Conservation (phyloP, 1,140 invertebrate genomes). For the Drosophila baimaii region DNA sequence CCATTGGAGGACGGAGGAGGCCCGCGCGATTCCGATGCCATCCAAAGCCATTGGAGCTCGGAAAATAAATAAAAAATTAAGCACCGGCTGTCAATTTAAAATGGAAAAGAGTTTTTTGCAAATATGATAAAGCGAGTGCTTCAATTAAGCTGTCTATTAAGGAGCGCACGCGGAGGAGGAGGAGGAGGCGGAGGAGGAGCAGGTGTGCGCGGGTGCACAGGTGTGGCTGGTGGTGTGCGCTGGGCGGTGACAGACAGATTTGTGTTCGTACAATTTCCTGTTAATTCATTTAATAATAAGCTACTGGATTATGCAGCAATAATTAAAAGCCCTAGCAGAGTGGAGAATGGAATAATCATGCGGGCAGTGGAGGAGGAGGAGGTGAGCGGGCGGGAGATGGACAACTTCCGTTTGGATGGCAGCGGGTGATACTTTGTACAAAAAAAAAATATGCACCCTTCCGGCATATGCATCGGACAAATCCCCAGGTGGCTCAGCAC, state of each 20-base stretch:
- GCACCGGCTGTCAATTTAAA: conserved; percentile 54
- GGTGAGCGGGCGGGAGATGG: not conserved
- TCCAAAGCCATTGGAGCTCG: conserved; percentile 1
- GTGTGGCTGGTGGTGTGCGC: not conserved
- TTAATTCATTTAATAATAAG: conserved; percentile 66
- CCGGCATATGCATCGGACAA: not conserved
- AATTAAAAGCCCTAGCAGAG: conserved; percentile 49
- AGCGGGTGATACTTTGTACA: conserved; percentile 1
- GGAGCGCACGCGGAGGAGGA: too few species aligned
- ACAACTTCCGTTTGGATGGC: conserved; percentile 43
- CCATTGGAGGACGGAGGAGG: conserved; percentile 1
- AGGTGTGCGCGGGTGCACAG: conserved; percentile 2
- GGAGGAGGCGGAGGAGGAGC: too few species aligned
- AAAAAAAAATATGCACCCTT: conserved; percentile 10
- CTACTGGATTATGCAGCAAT: conserved; percentile 59
- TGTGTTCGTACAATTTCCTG: conserved; percentile 24
- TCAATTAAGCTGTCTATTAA: conserved; percentile 70
- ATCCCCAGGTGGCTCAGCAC: not conserved
- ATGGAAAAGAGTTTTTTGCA: conserved; percentile 50
- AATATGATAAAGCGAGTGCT: conserved; percentile 62
- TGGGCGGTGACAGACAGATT: conserved; percentile 37
- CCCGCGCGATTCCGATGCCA: not conserved
- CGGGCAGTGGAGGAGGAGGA: not conserved
- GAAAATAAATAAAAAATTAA: conserved; percentile 37
- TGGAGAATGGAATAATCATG: conserved; percentile 14